These are phyloP conservation scores for Peromyscus eremicus DNA, from an alignment of 2,797 vertebrate species.

Conservation along the genomic window DNA sequence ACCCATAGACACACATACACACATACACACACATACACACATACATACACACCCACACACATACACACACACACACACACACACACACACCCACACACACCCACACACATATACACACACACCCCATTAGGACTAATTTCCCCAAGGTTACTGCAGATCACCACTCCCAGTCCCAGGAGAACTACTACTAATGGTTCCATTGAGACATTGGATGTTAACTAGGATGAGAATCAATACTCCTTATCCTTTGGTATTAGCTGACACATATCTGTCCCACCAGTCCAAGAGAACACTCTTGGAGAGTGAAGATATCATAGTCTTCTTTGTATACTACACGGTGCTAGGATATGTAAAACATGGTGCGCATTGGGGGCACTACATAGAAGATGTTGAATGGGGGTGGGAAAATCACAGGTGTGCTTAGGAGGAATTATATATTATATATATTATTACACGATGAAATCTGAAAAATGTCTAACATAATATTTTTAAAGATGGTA, in stretches of 20 bases:
- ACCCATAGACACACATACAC: background rate
- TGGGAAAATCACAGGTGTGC: background rate
- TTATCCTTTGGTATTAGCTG: background rate
- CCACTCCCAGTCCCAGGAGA: background rate
- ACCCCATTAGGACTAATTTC: background rate
- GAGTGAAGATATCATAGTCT: background rate
- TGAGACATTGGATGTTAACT: background rate
- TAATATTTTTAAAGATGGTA: background rate
- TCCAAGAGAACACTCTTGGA: background rate
- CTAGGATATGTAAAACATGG: background rate
- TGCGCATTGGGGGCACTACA: background rate
- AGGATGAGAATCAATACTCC: background rate
- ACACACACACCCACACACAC: background rate
- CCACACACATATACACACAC: background rate
- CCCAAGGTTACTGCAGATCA: background rate
- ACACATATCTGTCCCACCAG: background rate
- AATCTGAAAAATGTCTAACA: background rate
- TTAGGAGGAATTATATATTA: background rate
- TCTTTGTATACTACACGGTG: background rate
- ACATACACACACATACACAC: background rate
- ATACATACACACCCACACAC: no score
- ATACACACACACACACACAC: no score
- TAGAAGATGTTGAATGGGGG: background rate
- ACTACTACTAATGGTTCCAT: background rate
- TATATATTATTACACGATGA: background rate